phyloP scores from a whole-genome alignment of 1,140 invertebrate species.

The Brachionus koreanus region DNA sequence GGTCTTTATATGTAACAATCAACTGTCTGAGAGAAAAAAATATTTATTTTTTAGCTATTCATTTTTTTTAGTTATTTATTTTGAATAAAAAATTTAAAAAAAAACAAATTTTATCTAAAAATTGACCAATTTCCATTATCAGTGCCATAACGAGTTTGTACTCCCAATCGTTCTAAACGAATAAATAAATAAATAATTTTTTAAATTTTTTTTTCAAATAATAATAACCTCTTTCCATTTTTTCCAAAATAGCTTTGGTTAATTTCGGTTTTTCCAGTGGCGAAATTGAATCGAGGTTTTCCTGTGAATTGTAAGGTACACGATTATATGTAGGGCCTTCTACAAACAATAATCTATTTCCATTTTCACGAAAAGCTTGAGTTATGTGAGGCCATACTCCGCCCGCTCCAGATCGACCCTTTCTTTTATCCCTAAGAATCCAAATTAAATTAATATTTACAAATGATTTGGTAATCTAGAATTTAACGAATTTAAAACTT shows the following conservation, averaged over 20 bases:
- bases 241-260: slow-evolving; percentile 1
- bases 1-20: slow-evolving; percentile 4
- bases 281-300: background rate
- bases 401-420: slow-evolving; percentile 22
- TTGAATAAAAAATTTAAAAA: slow-evolving; percentile 26
- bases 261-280: background rate
- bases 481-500: too few relatives aligned
- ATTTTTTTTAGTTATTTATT: slow-evolving; percentile 12
- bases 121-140: slow-evolving; percentile 40
- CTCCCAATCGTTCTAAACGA: background rate
- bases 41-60: background rate
- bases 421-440: slow-evolving; percentile 13
- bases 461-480: too few relatives aligned
- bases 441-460: too few relatives aligned
- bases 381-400: slow-evolving; percentile 34
- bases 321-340: slow-evolving; percentile 14
- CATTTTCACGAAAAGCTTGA: slow-evolving; percentile 37
- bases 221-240: slow-evolving; percentile 23
- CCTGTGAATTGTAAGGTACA: background rate
- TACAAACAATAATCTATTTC: slow-evolving; percentile 16
- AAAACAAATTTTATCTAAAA: slow-evolving; percentile 29
- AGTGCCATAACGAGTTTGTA: slow-evolving; percentile 25
- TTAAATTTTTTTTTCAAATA: background rate
- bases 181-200: background rate
- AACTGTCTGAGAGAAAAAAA: background rate